These are phyloP conservation scores for Apodemia duryi DNA, from an alignment of 2,888 invertebrate genomes.

Conservation along the genomic window DNA sequence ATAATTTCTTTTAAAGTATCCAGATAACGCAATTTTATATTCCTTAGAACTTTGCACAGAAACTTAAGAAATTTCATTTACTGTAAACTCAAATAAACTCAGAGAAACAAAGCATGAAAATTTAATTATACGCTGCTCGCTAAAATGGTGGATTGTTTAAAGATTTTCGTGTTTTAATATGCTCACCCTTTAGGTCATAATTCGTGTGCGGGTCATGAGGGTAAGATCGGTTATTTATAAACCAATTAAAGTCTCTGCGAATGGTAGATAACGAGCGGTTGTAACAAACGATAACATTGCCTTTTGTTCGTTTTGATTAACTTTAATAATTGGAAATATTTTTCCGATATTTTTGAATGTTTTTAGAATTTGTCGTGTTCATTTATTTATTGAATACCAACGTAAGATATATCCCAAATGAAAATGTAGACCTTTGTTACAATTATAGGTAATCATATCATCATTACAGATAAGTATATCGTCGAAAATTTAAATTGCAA, in stretches of 20 bases:
- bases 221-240: slow-evolving; percentile 69
- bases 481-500: too few relatives aligned
- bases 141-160: slow-evolving; percentile 51
- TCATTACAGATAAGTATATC: too few relatives aligned
- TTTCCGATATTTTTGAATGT: slow-evolving; percentile 2
- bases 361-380: not conserved
- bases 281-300: slow-evolving; percentile 38
- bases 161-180: slow-evolving; percentile 50
- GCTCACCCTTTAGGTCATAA: slow-evolving; percentile 60
- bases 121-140: slow-evolving; percentile 36
- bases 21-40: slow-evolving; percentile 7
- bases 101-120: slow-evolving; percentile 33
- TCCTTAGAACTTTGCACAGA: slow-evolving; percentile 4
- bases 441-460: too few relatives aligned
- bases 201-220: slow-evolving; percentile 45
- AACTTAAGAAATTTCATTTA: slow-evolving; percentile 14
- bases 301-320: slow-evolving; percentile 32
- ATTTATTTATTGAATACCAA: too few relatives aligned
- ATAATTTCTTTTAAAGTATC: slow-evolving; percentile 1
- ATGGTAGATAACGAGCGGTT: slow-evolving; percentile 57
- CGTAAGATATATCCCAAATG: too few relatives aligned
- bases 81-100: slow-evolving; percentile 19
- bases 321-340: slow-evolving; percentile 18
- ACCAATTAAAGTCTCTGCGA: slow-evolving; percentile 72
- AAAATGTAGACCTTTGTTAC: too few relatives aligned